phyloP scores from a whole-genome alignment of 2,888 invertebrate species.

The Callyntrura sp. region DNA sequence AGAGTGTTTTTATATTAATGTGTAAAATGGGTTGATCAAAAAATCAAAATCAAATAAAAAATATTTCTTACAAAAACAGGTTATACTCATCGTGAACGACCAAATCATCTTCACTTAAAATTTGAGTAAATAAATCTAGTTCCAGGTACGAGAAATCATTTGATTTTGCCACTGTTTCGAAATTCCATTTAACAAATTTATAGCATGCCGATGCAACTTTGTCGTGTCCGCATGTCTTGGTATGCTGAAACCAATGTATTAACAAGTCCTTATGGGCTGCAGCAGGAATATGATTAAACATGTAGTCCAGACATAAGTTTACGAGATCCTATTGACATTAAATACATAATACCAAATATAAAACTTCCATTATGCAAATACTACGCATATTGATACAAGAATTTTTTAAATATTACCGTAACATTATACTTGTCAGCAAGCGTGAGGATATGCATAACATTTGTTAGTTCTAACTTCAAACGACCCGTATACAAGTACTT shows the following conservation, averaged over 20 bases:
- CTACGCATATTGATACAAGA: too few relatives aligned
- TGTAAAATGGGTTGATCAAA: too few relatives aligned
- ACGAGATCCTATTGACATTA: slow-evolving; percentile 94
- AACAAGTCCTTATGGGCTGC: slow-evolving; percentile 93
- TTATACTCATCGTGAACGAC: slow-evolving; percentile 96
- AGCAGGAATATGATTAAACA: slow-evolving; percentile 94
- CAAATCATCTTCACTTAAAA: slow-evolving; percentile 94
- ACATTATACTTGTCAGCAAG: slow-evolving; percentile 98
- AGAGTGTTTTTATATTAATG: too few relatives aligned
- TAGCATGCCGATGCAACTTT: slow-evolving; percentile 90
- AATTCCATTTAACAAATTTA: slow-evolving; percentile 96
- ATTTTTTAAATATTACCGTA: slow-evolving; percentile 87
- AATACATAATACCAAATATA: too few relatives aligned
- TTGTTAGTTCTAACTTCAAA: slow-evolving; percentile 93
- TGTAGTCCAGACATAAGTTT: slow-evolving; percentile 93
- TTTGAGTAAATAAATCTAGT: slow-evolving; percentile 86
- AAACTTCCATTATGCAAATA: too few relatives aligned
- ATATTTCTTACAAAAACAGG: slow-evolving; percentile 88
- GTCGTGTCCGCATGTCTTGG: slow-evolving; percentile 92
- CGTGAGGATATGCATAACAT: slow-evolving; percentile 94
- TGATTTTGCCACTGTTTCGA: slow-evolving; percentile 92
- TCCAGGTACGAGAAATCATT: slow-evolving; percentile 94
- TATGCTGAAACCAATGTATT: slow-evolving; percentile 96
- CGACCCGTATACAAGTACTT: slow-evolving; percentile 96
- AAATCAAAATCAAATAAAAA: background rate